Conservation (phyloP, 2,797 vertebrate genomes). For the Cheracebus regulus region DNA sequence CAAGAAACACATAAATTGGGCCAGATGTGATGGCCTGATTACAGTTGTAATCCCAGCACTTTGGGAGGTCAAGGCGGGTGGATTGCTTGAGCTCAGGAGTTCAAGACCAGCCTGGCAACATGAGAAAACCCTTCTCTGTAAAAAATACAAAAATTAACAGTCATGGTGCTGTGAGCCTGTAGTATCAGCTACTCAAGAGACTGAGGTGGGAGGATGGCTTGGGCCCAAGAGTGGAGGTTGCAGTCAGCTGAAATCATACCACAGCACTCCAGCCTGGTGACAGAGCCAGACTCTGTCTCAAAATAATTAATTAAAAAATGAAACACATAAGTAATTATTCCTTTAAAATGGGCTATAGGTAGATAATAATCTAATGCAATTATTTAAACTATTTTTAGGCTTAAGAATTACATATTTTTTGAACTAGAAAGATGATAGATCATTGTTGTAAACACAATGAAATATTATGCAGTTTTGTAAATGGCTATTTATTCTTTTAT, state of each 20-base stretch:
- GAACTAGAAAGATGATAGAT: not conserved
- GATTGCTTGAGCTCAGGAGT: not conserved
- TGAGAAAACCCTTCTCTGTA: not conserved
- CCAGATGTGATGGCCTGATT: not conserved
- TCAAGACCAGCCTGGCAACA: not conserved
- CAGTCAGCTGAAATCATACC: not conserved
- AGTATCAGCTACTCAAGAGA: not conserved
- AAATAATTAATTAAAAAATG: not conserved
- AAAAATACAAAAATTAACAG: not conserved
- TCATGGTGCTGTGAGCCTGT: not conserved
- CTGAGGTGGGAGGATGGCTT: not conserved
- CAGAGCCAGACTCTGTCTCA: not conserved
- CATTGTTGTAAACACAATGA: conserved; percentile 16
- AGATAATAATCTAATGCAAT: not conserved
- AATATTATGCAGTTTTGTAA: not conserved
- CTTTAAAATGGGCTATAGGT: not conserved
- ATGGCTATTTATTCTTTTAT: not conserved
- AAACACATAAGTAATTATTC: not conserved
- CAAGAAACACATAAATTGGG: not conserved
- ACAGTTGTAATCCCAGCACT: not conserved
- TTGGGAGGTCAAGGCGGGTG: not conserved
- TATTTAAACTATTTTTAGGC: conserved; percentile 13
- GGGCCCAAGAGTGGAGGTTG: not conserved
- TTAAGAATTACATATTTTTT: conserved; percentile 1
- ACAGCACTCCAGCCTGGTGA: not conserved